These are phyloP conservation scores for Drosophila parvula DNA, from an alignment of 1,140 invertebrate genomes.

Conservation along the genomic window DNA sequence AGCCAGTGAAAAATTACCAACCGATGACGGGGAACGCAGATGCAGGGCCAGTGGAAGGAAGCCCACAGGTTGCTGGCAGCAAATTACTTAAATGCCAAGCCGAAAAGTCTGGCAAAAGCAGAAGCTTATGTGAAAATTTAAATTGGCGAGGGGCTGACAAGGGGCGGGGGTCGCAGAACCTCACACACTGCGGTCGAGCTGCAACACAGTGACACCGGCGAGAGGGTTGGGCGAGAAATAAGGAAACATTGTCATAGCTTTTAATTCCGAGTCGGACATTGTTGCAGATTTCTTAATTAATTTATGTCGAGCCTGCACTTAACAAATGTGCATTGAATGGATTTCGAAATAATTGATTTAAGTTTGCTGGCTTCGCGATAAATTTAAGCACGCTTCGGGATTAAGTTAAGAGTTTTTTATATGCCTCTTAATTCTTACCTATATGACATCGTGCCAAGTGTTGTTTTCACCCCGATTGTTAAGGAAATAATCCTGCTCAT, in stretches of 20 bases:
- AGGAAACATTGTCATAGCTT: conserved; percentile 14
- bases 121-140: conserved; percentile 57
- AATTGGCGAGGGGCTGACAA: conserved; percentile 38
- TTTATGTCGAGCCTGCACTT: not conserved
- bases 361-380: not conserved
- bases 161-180: not conserved
- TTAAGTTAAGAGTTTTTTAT: not conserved
- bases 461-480: not conserved
- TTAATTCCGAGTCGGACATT: conserved; percentile 7
- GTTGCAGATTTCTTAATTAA: conserved; percentile 2
- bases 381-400: not conserved
- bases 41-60: conserved; percentile 18
- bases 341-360: not conserved
- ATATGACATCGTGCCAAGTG: not conserved
- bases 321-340: not conserved
- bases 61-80: conserved; percentile 65
- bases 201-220: conserved; percentile 20
- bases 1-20: conserved; percentile 73
- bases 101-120: conserved; percentile 55
- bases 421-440: not conserved
- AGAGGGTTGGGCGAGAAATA: conserved; percentile 17
- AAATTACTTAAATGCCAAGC: conserved; percentile 71
- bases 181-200: conserved; percentile 25
- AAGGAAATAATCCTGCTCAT: not conserved
- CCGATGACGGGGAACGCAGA: conserved; percentile 32